Percentiles rank a stretch among this genome's conserved stretches.
phyloP scores from a whole-genome alignment of 2,888 invertebrate genomes.

The Gryllus longicercus region DNA sequence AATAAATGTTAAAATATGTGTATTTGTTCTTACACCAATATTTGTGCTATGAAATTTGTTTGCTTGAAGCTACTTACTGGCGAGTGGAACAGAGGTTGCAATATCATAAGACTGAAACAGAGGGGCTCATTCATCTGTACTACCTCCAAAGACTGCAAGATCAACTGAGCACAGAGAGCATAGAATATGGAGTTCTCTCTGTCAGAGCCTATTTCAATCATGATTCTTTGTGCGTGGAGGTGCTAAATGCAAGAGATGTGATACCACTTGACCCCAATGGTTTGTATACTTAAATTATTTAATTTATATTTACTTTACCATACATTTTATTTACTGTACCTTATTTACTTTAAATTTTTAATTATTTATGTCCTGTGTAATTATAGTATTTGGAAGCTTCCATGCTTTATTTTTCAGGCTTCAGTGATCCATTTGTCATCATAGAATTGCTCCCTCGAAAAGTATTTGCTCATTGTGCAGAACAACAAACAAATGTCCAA shows the following conservation, averaged over 20 bases:
- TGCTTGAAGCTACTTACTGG: conserved; percentile 57
- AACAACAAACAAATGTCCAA: conserved; percentile 88
- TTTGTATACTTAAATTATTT: neutral
- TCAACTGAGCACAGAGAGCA: conserved; percentile 58
- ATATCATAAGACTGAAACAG: conserved; percentile 82
- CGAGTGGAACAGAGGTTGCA: conserved; percentile 76
- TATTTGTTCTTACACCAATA: too few species aligned
- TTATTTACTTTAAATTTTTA: neutral
- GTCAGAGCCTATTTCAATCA: conserved; percentile 88
- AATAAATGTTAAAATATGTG: neutral
- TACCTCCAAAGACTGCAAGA: conserved; percentile 73
- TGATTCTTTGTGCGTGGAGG: conserved; percentile 87
- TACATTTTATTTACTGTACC: neutral
- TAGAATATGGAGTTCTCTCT: conserved; percentile 78
- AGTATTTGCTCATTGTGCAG: conserved; percentile 78
- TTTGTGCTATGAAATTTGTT: neutral
- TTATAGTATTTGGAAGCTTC: neutral
- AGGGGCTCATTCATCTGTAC: conserved; percentile 79
- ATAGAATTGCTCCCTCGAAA: conserved; percentile 84
- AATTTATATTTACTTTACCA: neutral
- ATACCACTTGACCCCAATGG: conserved; percentile 93
- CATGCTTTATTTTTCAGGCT: conserved; percentile 48
- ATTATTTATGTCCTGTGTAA: neutral
- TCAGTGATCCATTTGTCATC: conserved; percentile 95
- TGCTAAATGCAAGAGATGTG: conserved; percentile 72